Evolutionary conservation across 2,113 vertebrate species (phyloP).

Genomic region (Conger conger): DNA sequence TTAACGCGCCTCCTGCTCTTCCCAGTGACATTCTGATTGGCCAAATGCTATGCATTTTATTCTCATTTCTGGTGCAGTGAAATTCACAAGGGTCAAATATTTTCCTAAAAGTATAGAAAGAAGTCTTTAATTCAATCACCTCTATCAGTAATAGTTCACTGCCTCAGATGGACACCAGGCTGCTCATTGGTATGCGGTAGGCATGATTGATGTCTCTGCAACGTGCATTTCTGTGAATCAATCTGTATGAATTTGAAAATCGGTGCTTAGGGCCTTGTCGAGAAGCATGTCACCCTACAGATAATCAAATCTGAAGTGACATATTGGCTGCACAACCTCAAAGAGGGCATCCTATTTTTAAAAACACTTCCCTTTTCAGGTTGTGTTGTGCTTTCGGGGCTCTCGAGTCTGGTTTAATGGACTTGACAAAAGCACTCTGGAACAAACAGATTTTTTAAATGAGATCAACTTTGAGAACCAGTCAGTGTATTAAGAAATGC

Average conservation of each 20-base stretch:
- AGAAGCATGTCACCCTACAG: background rate
- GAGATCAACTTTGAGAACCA: background rate
- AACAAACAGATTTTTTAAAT: background rate
- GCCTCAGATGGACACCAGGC: background rate
- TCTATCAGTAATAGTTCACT: background rate
- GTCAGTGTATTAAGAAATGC: background rate
- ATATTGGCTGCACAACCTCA: constrained; percentile 14
- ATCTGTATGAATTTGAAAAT: background rate
- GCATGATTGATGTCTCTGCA: background rate
- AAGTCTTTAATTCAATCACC: background rate
- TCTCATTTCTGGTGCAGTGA: background rate
- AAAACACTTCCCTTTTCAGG: constrained; percentile 25
- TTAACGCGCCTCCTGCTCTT: background rate
- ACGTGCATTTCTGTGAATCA: background rate
- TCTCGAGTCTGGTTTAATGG: background rate
- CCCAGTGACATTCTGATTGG: background rate
- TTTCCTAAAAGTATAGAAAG: background rate
- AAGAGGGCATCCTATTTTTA: constrained; percentile 23
- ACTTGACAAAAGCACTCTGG: background rate
- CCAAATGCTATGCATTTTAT: background rate
- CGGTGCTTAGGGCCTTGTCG: background rate
- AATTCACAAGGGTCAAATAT: background rate
- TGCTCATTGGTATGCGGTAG: background rate
- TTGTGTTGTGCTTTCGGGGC: constrained; percentile 7
- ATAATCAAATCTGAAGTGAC: constrained; percentile 25